phyloP scores from a whole-genome alignment of 2,888 invertebrate genomes.

The Watsonalla binaria region DNA sequence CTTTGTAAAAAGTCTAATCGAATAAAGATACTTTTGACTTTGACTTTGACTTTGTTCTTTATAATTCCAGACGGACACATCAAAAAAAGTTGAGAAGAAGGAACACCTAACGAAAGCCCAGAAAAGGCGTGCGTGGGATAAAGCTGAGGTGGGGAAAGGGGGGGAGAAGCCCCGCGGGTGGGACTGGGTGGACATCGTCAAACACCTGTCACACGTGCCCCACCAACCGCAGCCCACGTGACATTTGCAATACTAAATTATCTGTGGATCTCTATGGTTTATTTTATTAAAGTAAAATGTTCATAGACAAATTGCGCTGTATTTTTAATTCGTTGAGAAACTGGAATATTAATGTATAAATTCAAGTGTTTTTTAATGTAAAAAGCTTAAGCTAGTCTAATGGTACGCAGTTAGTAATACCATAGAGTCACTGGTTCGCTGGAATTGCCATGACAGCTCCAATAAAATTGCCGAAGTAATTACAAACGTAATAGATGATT shows the following conservation, averaged over 20 bases:
- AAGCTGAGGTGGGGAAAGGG: slow-evolving; percentile 83
- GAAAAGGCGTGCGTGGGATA: slow-evolving; percentile 92
- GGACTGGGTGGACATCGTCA: slow-evolving; percentile 98
- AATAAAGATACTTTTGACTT: too few species aligned
- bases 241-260: slow-evolving; percentile 19
- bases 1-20: too few species aligned
- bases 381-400: too few species aligned
- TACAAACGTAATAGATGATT: too few species aligned
- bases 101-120: slow-evolving; percentile 95
- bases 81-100: slow-evolving; percentile 83
- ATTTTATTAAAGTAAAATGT: background rate
- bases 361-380: too few species aligned
- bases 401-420: too few species aligned
- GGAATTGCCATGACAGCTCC: too few species aligned
- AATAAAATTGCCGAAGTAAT: too few species aligned
- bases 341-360: too few species aligned
- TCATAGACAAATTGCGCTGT: background rate
- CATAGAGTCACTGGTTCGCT: too few species aligned
- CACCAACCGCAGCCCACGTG: slow-evolving; percentile 52
- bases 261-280: background rate
- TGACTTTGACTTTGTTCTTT: too few species aligned
- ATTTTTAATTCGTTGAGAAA: too few species aligned
- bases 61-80: slow-evolving; percentile 42
- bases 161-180: slow-evolving; percentile 94
- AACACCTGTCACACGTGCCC: slow-evolving; percentile 90